phyloP scores from a whole-genome alignment of 35 echinoderm and acorn worm species.

The Nesometra sesokonis region DNA sequence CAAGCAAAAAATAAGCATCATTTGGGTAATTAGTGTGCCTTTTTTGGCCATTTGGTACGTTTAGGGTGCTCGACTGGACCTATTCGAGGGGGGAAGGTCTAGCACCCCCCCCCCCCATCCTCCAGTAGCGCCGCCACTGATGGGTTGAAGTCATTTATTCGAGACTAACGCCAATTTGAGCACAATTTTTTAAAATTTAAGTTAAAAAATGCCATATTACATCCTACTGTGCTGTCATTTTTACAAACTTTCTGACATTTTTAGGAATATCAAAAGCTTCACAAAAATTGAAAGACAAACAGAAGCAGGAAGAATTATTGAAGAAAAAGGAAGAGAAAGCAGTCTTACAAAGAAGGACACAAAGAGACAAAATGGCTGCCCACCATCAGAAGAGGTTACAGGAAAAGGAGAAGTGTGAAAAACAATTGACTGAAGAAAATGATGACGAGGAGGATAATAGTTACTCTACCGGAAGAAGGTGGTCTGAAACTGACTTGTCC shows the following conservation, averaged over 20 bases:
- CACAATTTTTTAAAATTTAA: too few relatives aligned
- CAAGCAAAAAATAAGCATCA: too few relatives aligned
- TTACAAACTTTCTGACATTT: not conserved
- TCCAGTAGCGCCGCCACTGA: too few relatives aligned
- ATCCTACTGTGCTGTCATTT: too few relatives aligned
- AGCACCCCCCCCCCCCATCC: too few relatives aligned
- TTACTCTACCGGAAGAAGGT: not conserved
- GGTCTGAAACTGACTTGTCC: slow-evolving; percentile 1
- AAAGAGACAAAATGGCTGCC: slow-evolving; percentile 42
- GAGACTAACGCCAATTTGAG: too few relatives aligned
- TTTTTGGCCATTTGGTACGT: too few relatives aligned
- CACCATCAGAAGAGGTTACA: slow-evolving; percentile 9
- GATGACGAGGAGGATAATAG: not conserved
- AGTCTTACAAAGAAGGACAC: slow-evolving; percentile 11
- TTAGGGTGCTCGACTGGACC: too few relatives aligned
- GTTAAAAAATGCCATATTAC: too few relatives aligned
- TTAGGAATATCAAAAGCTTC: slow-evolving; percentile 18
- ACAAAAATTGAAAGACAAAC: slow-evolving; percentile 21
- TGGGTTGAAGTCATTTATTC: too few relatives aligned
- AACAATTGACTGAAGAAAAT: not conserved
- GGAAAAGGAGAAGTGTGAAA: slow-evolving; percentile 10
- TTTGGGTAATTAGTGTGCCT: too few relatives aligned
- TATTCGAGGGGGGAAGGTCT: too few relatives aligned
- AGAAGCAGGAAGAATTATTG: slow-evolving; percentile 16
- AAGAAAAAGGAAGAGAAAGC: slow-evolving; percentile 16